Evolutionary conservation across 2,797 vertebrate genomes (phyloP), one percentile per base, ranked within the genome.

Genomic region (Gypaetus barbatus): DNA sequence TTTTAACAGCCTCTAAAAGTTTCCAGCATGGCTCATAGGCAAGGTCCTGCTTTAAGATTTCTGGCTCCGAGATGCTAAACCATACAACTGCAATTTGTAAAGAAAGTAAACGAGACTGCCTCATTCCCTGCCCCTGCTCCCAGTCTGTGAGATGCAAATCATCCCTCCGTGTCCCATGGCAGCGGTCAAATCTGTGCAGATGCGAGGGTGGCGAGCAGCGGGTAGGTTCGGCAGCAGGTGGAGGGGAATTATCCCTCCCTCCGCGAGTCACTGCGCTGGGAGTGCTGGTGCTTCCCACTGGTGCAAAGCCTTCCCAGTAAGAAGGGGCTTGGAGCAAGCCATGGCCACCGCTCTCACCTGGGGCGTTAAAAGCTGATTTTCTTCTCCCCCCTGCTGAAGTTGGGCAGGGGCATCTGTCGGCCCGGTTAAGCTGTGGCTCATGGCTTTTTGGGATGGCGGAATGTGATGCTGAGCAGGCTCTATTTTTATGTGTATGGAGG

Each of bases 181-280:
- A 25, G 70, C 61, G 23, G 35, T 16, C 22, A 68, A 70, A 49
- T 30, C 84, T 54, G 25, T 44, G 75, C 48, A 25, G 68, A 46
- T 0, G 4, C 14, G 6, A 2, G 8, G 13, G 21, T 41, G 92
- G 39, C 1, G 4, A 81, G 33, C 25, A 21, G 15, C 1, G 23
- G 28, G 33, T 6, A 22, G n/a, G 24, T 25, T 49, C 8, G 14
- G 31, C 2, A 3, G 48, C 31, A 66, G 48, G 13, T 1, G 4
- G 28, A 68, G 11, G n/a, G 44, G 51, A 82, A 65, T 65, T 46
- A 30, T 71, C n/a, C 28, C 48, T 66, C 30, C 9, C 13, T 82
- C 64, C 9, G 1, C 3, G 9, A 57, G 33, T 49, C 43, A 16
- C 16, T 3, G 6, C 25, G 1, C 5, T 37, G 79, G 57, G 77